Base-by-base conservation (phyloP, 2,888 invertebrate genomes). In the Emmelina monodactyla region DNA sequence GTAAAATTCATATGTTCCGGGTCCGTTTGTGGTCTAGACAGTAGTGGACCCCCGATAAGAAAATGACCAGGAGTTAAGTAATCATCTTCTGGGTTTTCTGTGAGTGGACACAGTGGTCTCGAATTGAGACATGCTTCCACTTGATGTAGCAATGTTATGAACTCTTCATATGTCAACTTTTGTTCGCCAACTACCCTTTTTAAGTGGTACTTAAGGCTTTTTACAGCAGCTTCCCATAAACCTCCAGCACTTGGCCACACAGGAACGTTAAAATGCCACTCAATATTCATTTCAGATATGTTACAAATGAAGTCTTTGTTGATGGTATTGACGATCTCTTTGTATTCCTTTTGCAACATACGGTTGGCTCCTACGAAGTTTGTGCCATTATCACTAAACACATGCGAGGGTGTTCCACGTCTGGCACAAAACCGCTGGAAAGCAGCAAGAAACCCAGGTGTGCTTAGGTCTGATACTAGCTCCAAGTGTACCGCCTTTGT, bases 31-130 rank as follows among this genome's bases (percentile, higher is more conserved):
- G 29, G 29, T 29, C 29, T 9, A 14, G 29, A 29, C 3, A 29
- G 12, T 29, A 29, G 13, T 4, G 29, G 14, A 3, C 29, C 29
- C 7, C 29, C 14, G 11, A 29, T 14, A 13, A 29, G 29, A 14
- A 29, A 29, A 14, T 29, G 29, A 12, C 29, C 29, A 29, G 29
- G 29, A 5, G 29, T 29, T 2, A 29, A 14, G 13, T 7, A 29
- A 6, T 29, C 29, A 29, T 29, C 29, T 12, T 29, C 29, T 14
- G 29, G 29, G 14, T 29, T 29, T 14, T 29, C 29, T 12, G 29
- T 29, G 12, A 29, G 12, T 5, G 11, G 4, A 29, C 12, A 9
- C 14, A 29, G 12, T 5, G 29, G 29, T 7, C 29, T 12, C 9
- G 29, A 29, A 14, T 29, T 29, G 7, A 29, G 29, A 9, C 29